Base-by-base conservation (phyloP, 2,113 vertebrate species). In the Microcebus ravelobensis region DNA sequence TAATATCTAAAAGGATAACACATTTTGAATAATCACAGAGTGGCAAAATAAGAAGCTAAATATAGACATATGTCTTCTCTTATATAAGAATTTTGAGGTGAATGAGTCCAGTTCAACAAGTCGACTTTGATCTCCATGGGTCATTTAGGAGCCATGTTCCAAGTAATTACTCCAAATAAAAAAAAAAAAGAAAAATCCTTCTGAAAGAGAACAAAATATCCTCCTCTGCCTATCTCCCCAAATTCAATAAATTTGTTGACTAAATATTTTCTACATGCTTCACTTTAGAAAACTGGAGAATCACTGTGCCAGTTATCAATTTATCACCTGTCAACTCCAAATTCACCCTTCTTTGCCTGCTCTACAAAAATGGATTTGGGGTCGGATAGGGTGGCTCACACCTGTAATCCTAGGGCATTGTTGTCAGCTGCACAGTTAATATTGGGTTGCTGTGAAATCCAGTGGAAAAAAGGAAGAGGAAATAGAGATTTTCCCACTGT, bases 151-250 rank as follows among this genome's bases (percentile, higher is more conserved):
- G 76, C 74, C 36, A 77, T 27, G 36, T 90, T 76, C 21, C 81
- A 92, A 87, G 81, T 92, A 61, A 79, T 55, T 83, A 42, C 23
- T 82, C 42, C 42, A 45, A 45, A 45, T 45, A 45, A 45, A 45
- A 45, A 45, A 45, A 42, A 42, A 42, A 42, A 42, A 42, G 21
- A 92, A 80, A 73, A 95, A 27, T 83, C 21, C 82, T 83, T 74
- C 48, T 55, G 39, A 93, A 95, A 91, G 50, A 61, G 14, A 95
- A 42, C 52, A 81, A 89, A 94, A 85, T 89, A 50, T 31, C 36
- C 48, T 84, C 31, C 25, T 81, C 27, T 82, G 57, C n/a, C 50
- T 85, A 34, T 85, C 73, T 86, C 15, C 42, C 73, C 27, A 86
- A 70, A 92, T 90, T 82, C 36, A 95, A 86, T 29, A 90, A 63